These are phyloP conservation scores for Orthosia incerta DNA, from an alignment of 2,888 invertebrate genomes.

Conservation along the genomic window DNA sequence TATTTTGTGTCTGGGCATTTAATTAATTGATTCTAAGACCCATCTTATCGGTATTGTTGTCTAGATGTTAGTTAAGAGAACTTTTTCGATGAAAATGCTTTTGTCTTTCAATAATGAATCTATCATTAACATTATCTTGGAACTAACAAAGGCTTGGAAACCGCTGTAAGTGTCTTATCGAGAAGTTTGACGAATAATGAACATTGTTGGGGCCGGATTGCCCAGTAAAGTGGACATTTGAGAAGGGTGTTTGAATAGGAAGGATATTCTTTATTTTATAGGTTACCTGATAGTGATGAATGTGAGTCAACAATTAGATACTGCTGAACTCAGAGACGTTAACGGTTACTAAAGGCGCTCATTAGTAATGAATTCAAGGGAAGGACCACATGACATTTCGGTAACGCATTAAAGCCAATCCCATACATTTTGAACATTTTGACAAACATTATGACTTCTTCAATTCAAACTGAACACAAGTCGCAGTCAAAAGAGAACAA, in stretches of 20 bases:
- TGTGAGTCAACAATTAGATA: too few relatives aligned
- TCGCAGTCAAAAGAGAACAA: constrained; percentile 31
- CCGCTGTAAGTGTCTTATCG: not conserved
- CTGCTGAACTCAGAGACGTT: too few relatives aligned
- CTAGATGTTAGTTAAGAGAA: not conserved
- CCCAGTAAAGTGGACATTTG: not conserved
- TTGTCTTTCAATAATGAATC: constrained; percentile 1
- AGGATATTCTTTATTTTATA: not conserved
- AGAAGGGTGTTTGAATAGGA: too few relatives aligned
- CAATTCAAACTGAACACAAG: constrained; percentile 29
- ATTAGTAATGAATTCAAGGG: too few relatives aligned
- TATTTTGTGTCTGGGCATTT: constrained; percentile 14
- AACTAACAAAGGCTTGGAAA: not conserved
- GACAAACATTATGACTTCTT: not conserved
- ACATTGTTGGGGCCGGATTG: constrained; percentile 11
- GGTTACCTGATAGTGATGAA: not conserved
- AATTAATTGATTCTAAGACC: constrained; percentile 14
- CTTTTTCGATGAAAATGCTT: constrained; percentile 1
- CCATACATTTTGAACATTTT: too few relatives aligned
- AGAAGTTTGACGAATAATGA: not conserved
- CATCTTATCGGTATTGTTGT: not conserved
- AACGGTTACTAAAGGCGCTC: too few relatives aligned
- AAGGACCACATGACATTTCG: too few relatives aligned
- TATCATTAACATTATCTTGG: constrained; percentile 15
- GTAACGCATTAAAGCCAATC: too few relatives aligned